These are phyloP conservation scores for Ectemnius continuus DNA, from an alignment of 2,888 invertebrate genomes.

Conservation along the genomic window DNA sequence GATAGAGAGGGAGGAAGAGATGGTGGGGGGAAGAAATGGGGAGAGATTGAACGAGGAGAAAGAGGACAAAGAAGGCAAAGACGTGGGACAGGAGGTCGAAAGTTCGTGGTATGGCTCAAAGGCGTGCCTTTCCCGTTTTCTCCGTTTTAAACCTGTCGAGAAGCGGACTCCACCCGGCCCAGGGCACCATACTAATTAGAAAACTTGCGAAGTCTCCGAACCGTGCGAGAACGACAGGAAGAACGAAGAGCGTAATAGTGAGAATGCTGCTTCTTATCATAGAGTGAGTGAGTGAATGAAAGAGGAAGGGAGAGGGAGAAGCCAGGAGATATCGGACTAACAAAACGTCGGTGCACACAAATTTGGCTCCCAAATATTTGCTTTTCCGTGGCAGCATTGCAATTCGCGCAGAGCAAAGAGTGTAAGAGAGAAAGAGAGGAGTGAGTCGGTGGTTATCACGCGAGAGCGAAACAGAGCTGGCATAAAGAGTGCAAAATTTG, in stretches of 20 bases:
- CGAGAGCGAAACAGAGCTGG: no score
- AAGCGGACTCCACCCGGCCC: slow-evolving; percentile 57
- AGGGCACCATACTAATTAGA: slow-evolving; percentile 68
- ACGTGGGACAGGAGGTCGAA: slow-evolving; percentile 20
- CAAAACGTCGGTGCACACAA: neutral
- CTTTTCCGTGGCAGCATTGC: neutral
- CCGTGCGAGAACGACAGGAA: slow-evolving; percentile 42
- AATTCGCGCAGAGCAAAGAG: no score
- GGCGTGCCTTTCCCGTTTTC: slow-evolving; percentile 55
- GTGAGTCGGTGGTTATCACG: no score
- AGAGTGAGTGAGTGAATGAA: no score
- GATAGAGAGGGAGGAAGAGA: slow-evolving; percentile 15
- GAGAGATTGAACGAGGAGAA: neutral
- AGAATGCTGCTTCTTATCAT: neutral
- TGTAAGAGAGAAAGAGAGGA: no score
- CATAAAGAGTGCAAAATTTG: no score
- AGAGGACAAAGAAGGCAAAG: neutral
- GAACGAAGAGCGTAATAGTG: slow-evolving; percentile 9
- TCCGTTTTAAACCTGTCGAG: slow-evolving; percentile 57
- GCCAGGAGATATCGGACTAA: neutral
- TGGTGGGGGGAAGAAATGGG: neutral
- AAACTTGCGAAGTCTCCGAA: slow-evolving; percentile 63
- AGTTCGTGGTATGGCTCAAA: slow-evolving; percentile 56
- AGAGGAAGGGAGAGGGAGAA: neutral
- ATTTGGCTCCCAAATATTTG: slow-evolving; percentile 4